A percentile compares a stretch with the other conserved stretches of the same genome.
phyloP scores from a whole-genome alignment of 2,797 vertebrate genomes.

The Darevskia mixta region DNA sequence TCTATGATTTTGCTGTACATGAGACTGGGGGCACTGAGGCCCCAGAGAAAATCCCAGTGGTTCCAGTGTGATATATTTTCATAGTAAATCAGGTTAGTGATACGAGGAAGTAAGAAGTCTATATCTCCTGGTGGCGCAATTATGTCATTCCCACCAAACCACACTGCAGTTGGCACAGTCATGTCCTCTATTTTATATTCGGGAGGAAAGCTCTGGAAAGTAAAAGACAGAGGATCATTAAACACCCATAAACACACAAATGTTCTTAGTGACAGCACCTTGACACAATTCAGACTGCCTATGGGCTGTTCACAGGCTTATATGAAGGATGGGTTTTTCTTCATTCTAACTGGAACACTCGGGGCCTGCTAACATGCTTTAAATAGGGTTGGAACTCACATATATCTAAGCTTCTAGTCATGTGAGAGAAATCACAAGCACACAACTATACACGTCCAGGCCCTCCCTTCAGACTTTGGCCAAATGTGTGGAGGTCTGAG shows the following conservation, averaged over 20 bases:
- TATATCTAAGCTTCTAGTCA: too few species aligned
- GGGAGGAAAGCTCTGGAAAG: conserved; percentile 80
- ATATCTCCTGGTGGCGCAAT: conserved; percentile 85
- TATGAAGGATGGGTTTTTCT: too few species aligned
- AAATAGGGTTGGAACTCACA: too few species aligned
- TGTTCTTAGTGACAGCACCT: not conserved
- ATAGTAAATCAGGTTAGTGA: conserved; percentile 85
- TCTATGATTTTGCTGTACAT: conserved; percentile 87
- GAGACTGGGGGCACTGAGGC: conserved; percentile 85
- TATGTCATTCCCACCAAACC: conserved; percentile 90
- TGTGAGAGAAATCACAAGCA: too few species aligned
- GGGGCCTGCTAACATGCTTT: too few species aligned
- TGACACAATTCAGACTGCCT: not conserved
- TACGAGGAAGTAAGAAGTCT: conserved; percentile 81
- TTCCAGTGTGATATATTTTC: conserved; percentile 88
- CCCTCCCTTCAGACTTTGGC: too few species aligned
- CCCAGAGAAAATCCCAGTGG: conserved; percentile 95
- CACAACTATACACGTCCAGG: too few species aligned
- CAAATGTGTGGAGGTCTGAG: too few species aligned
- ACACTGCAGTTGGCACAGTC: conserved; percentile 88
- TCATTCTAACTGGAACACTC: too few species aligned
- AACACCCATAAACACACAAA: not conserved
- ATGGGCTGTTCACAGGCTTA: too few species aligned
- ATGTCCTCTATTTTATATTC: conserved; percentile 84
- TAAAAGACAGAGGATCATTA: fast-evolving